Conservation (phyloP, 2,888 invertebrate species). For the Ephialtes manifestator region DNA sequence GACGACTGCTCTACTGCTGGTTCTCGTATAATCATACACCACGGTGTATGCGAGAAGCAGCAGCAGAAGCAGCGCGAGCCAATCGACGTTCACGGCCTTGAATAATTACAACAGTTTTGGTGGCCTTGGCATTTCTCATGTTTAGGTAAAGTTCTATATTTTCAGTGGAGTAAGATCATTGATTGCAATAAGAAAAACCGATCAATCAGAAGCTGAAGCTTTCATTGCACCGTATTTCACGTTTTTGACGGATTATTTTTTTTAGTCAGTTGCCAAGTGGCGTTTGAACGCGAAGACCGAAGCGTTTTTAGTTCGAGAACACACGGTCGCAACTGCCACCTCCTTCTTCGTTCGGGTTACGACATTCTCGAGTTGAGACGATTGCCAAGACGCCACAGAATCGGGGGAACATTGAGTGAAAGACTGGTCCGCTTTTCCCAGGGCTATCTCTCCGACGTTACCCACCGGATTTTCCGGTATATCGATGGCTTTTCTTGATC, state of each 20-base stretch:
- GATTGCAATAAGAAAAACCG: conserved; percentile 7
- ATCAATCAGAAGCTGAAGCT: not conserved
- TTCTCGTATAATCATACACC: conserved; percentile 34
- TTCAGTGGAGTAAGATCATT: not conserved
- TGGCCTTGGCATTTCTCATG: conserved; percentile 52
- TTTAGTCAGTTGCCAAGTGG: conserved; percentile 8
- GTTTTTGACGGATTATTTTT: conserved; percentile 5
- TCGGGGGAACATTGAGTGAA: conserved; percentile 40
- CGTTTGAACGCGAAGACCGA: conserved; percentile 6
- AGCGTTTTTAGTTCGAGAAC: conserved; percentile 26
- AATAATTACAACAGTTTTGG: conserved; percentile 38
- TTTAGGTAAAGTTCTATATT: conserved; percentile 10
- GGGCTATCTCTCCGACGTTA: conserved; percentile 14
- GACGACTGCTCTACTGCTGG: conserved; percentile 9
- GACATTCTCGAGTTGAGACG: conserved; percentile 46
- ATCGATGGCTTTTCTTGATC: conserved; percentile 25
- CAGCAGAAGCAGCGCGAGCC: conserved; percentile 3
- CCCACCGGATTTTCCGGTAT: not conserved
- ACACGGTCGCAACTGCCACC: not conserved
- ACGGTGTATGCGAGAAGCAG: conserved; percentile 1
- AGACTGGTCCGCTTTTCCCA: not conserved
- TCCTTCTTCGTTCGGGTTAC: conserved; percentile 41
- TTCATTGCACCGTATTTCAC: not conserved
- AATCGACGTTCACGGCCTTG: conserved; percentile 55
- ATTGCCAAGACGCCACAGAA: conserved; percentile 60